Base-by-base conservation (phyloP, 1,140 invertebrate species). In the Pseudomyrmex flavicornis region DNA sequence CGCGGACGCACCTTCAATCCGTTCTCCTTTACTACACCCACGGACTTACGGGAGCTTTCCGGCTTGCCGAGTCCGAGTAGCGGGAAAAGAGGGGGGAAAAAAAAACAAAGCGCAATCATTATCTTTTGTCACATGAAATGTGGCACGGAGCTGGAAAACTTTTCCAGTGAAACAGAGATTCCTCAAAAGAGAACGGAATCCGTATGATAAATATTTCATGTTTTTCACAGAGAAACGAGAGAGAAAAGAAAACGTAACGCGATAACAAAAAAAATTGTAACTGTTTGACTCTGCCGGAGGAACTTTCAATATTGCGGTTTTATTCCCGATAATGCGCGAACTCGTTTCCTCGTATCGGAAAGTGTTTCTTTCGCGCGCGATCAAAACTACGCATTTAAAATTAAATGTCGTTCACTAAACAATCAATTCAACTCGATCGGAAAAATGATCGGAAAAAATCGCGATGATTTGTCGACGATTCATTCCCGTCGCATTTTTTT, bases 41-140 rank as follows among this genome's bases (percentile, higher is more conserved):
- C 35, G 35, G 20, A 26, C 62, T 75, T 54, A 35, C 15, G 22
- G 58, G 13, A 46, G 22, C 56, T 22, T 50, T 17, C 26, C 68
- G 8, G 48, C 59, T 35, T 35, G 63, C 63, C 22, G 35, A 26
- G 26, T 26, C 35, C 46, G 76, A 70, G 22, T 70, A n/a, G n/a
- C 54, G n/a, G 20, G 7, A 1, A 61, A 2, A 1, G 9, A 26
- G 2, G 2, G 0, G 10, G 50, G 17, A 72, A 70, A 69, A 72
- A 70, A 69, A 68, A 44, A 56, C 62, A 46, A 7, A 48, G 44
- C 54, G 68, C 44, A 72, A 80, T 80, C 76, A 72, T 79, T 79
- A 79, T 79, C 76, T 79, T 79, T 79, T 72, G 76, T 80, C 76
- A 50, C 35, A 84, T 84, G 83, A 88, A 88, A 86, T 86, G 83